Evolutionary conservation across 1,140 invertebrate species (phyloP).

Genomic region (Panagrolaimus sp.): DNA sequence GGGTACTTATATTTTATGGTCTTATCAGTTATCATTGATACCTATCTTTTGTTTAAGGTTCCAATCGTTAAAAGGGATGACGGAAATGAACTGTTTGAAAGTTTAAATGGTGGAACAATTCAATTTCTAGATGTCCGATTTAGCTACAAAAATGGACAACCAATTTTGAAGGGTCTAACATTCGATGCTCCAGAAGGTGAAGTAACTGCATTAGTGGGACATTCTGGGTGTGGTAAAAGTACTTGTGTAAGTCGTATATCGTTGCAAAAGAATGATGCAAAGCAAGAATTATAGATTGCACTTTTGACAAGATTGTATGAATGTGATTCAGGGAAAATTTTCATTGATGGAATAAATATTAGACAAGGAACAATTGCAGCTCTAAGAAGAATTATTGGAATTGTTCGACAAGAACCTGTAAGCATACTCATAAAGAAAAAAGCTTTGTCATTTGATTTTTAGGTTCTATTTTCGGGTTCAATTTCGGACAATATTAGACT

Average conservation of each 20-base stretch:
- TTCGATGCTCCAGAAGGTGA: constrained; percentile 56
- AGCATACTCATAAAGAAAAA: no score
- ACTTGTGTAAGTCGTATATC: constrained; percentile 53
- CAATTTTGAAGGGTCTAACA: constrained; percentile 12
- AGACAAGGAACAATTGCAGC: constrained; percentile 24
- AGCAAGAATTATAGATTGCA: neutral
- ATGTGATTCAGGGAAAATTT: constrained; percentile 35
- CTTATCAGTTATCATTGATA: neutral
- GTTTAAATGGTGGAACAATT: neutral
- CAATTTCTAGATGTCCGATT: neutral
- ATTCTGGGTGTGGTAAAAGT: constrained; percentile 60
- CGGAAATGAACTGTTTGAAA: neutral
- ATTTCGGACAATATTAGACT: constrained; percentile 54
- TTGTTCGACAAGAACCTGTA: constrained; percentile 58
- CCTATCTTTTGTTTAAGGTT: neutral
- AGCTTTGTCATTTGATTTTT: no score
- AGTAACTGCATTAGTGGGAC: constrained; percentile 60
- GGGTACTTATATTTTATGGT: neutral
- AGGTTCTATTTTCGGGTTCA: constrained; percentile 51
- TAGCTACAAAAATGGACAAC: neutral
- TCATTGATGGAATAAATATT: constrained; percentile 39
- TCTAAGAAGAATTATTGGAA: constrained; percentile 48
- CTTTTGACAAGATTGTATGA: constrained; percentile 60
- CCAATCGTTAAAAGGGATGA: neutral
- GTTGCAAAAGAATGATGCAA: neutral